Evolutionary conservation across 2,113 vertebrate species (phyloP).

Genomic region (Gobiocypris rarus): DNA sequence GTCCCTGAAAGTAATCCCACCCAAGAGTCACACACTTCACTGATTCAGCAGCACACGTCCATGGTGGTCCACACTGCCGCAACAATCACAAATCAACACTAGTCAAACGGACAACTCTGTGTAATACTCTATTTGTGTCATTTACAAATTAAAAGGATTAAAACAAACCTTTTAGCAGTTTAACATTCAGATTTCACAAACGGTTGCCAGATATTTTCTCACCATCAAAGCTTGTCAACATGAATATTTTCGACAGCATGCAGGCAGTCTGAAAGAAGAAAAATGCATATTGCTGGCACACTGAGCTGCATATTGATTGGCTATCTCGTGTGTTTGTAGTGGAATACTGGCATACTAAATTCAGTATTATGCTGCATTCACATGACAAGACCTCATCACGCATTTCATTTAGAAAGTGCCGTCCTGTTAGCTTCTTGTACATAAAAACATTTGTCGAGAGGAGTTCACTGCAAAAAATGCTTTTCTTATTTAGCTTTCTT

Average conservation of each 20-base stretch:
- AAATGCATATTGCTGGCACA: not conserved
- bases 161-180: not conserved
- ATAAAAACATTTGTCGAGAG: too few relatives aligned
- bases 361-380: not conserved
- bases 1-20: conserved; percentile 39
- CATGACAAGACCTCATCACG: not conserved
- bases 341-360: not conserved
- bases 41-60: conserved; percentile 1
- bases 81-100: not conserved
- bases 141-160: not conserved
- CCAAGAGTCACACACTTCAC: conserved; percentile 29
- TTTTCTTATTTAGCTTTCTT: too few relatives aligned
- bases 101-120: not conserved
- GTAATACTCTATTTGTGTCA: not conserved
- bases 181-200: not conserved
- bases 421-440: not conserved
- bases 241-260: not conserved
- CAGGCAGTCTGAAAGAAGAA: not conserved
- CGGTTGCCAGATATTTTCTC: conserved; percentile 21
- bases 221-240: conserved; percentile 18
- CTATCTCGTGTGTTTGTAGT: not conserved
- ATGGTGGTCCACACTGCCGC: conserved; percentile 3
- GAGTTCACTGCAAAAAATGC: too few relatives aligned
- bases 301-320: not conserved
- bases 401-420: not conserved